Base-by-base conservation (phyloP, 2,888 invertebrate genomes). In the Cephonodes hylas region DNA sequence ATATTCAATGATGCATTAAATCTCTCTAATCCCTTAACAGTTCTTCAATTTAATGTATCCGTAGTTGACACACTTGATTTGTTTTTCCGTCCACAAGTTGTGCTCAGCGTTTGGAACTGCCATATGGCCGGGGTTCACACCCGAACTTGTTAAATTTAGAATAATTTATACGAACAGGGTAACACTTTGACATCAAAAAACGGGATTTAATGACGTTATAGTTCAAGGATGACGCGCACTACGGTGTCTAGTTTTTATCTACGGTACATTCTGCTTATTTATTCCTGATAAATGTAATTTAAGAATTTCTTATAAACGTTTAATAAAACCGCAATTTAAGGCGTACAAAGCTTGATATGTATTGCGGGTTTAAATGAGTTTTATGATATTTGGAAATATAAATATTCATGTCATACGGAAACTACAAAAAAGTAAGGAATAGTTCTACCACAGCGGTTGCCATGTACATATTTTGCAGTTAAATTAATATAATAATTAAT, bases 41-140 rank as follows among this genome's bases (percentile, higher is more conserved):
- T 74, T 77, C 78, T 79, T 80, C 83, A 81, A 84, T 86, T 85
- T 85, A 89, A 85, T 79, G 85, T 83, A 89, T 90, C 89, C 89
- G 88, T 79, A n/a, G 79, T 80, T 74, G 84, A 88, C 89, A 73
- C 89, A 88, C 78, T 85, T 89, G 90, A 91, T 91, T 90, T 90
- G 89, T 89, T 73, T 86, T 88, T 87, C 88, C 87, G 86, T 84
- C 69, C 68, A 68, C 77, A 85, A 89, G 84, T 87, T 62, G 34
- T 59, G 75, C 75, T 72, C 77, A 69, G 75, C 83, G 83, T 84
- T 86, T 77, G 77, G 76, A 85, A 83, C 86, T 79, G 76, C 86
- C 89, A 91, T 88, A 84, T 90, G 90, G 79, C 68, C 71, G 64
- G 70, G 71, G 74, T 74, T 76, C 74, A 72, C 75, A 78, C 75